Evolutionary conservation across 2,113 vertebrate species (phyloP), one percentile per base, ranked within the genome.

Genomic region (Ochotona curzoniae): DNA sequence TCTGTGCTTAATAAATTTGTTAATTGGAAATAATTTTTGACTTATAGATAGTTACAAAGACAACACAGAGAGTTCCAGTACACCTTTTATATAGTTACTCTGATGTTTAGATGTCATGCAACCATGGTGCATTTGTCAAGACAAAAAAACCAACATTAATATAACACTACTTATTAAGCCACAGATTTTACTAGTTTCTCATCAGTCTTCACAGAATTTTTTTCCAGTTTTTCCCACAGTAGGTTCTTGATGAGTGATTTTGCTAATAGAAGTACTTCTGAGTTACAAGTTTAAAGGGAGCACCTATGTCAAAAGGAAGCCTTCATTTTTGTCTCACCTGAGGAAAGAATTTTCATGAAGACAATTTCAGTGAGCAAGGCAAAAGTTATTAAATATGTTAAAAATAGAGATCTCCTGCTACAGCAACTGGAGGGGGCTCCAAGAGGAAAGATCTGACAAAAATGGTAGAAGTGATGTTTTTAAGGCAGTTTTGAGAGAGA

Each of bases 1-100:
- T 89, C 85, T 64, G 61, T 51, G 7, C 18, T 25, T 89, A 61
- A 84, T 38, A 74, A 14, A 23, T 35, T 79, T 78, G 63, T 91
- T 26, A 75, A 12, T 35, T 90, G 78, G 5, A 93, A 87, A 87
- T 93, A 75, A 49, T 60, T 93, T 83, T 71, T 83, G 18, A 89
- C 66, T 83, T 80, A 47, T 17, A 82, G 60, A 84, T 0, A 51
- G 12, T 75, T 79, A 51, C 7, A 13, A 84, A 84, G 44, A 64
- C 23, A 91, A 91, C n/a, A n/a, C 28, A 71, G 70, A 87, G 25
- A 61, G 14, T 81, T 81, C 35, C 3, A 57, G 17, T 30, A 51
- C 79, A 73, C 28, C 63, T 57, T 70, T 84, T 71, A 63, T 66
- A 21, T 85, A 11, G 66, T 64, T 90, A 63, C 25, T 7, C 15